Percentiles rank a stretch among this genome's conserved stretches.
Evolutionary conservation across 2,888 invertebrate species (phyloP).

Genomic region (Pachycephus smyrnensis): DNA sequence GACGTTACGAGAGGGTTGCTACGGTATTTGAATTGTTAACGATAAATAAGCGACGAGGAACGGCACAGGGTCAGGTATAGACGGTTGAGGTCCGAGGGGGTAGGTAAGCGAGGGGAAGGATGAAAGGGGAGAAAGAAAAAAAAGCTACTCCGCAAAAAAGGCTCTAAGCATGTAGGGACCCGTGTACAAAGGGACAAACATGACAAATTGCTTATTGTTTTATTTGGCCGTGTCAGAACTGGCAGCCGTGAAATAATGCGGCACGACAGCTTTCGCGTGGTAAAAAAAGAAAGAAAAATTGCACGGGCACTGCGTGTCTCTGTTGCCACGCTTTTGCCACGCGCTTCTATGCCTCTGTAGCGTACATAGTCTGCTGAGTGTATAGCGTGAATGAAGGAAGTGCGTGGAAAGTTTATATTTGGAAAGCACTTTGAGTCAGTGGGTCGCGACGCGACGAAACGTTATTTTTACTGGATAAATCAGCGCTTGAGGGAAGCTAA

Average conservation of each 20-base stretch:
- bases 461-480: not conserved
- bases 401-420: constrained; percentile 8
- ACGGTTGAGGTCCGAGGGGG: not conserved
- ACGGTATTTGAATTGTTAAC: constrained; percentile 1
- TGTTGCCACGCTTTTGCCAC: not conserved
- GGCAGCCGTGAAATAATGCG: not conserved
- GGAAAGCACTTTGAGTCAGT: constrained; percentile 10
- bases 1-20: not conserved
- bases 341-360: not conserved
- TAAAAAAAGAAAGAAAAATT: not conserved
- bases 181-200: not conserved
- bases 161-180: not conserved
- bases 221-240: not conserved
- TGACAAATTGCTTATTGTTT: not conserved
- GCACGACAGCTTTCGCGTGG: not conserved
- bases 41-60: not conserved
- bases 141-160: not conserved
- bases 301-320: not conserved
- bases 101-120: constrained; percentile 1
- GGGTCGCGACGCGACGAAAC: not conserved
- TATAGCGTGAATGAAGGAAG: not conserved
- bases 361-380: not conserved
- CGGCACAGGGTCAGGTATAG: not conserved
- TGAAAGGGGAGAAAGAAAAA: constrained; percentile 6
- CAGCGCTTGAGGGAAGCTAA: not conserved